Base-by-base conservation (phyloP, 2,797 vertebrate species). In the Siniperca scherzeri region DNA sequence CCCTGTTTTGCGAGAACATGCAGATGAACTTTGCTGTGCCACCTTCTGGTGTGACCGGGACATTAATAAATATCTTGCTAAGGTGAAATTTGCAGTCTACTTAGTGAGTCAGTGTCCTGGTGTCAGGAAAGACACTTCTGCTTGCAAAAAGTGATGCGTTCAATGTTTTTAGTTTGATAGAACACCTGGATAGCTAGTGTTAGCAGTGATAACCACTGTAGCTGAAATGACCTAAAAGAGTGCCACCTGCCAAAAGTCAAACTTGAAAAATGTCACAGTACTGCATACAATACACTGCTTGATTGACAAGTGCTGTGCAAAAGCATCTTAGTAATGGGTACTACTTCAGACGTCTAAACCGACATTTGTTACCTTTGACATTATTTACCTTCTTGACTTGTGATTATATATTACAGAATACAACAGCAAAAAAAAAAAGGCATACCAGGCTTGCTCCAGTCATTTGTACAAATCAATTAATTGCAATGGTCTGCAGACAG, bases 391-490 rank as follows among this genome's bases (percentile, higher is more conserved):
- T 67, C 2, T 72, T 64, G 73, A 33, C 50, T 42, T 66, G 73
- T 55, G 56, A 66, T 33, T 3, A 30, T 69, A 48, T 64, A 62
- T 57, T 33, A 60, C 42, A 67, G 9, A 21, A 55, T 48, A 38
- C 14, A 53, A 50, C 46, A 64, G 52, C 17, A 25, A 30, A 66
- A n/a, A 50, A n/a, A 50, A 42, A 67, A 62, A 69, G 25, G 40
- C 14, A 7, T 9, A 71, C 33, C 42, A 61, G 38, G 36, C 62
- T 70, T 30, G 27, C 48, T 70, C 52, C 69, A 36, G 60, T 80
- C 70, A 83, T 74, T 70, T 66, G 30, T 60, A 46, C 48, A 30
- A 74, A 65, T 61, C 57, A 71, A 76, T 68, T 62, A 70, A 59
- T 74, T 40, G 13, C 44, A 52, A 36, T 62, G 83, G 75, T 66